Evolutionary conservation across 2,797 vertebrate species (phyloP), one percentile per base, ranked within the genome.

Genomic region (Psittacula echo): DNA sequence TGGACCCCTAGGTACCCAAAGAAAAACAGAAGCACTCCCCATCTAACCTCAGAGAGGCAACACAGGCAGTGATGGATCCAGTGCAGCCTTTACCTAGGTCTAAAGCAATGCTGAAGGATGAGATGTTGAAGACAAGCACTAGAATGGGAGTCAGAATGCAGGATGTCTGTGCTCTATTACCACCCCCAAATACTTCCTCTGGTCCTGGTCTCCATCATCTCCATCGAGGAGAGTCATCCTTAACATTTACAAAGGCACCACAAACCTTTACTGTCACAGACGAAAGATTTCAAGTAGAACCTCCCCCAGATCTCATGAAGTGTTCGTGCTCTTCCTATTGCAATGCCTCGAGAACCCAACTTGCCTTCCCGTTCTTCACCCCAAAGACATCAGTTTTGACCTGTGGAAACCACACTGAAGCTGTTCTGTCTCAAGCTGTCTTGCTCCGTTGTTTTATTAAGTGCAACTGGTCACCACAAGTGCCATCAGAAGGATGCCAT

Each of bases 51-150:
- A 2, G 60, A 68, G 34, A 58, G 32, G 32, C 48, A 72, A 32
- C 0, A 0, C 21, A 42, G 39, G 32, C 62, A 9, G 18, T 0
- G 4, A 30, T 4, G 23, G 32, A 65, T 8, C 7, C 60, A 20
- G 0, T 1, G 8, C 68, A 27, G 53, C 23, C 26, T 45, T 83
- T 24, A 42, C 26, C 42, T 2, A 30, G 10, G 22, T 17, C 29
- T 68, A 75, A 48, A 62, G 72, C n/a, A 53, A 23, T 14, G 15
- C 34, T 23, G 54, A 32, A 71, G 42, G 27, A 42, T 0, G 0
- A 39, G 14, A 56, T 81, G 19, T 3, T 11, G 47, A 78, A 34
- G 24, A 44, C 12, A 58, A 51, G 50, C 67, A 18, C 26, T 24
- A 37, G 13, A 66, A 22, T 4, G 26, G 34, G 20, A 30, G 18